phyloP scores from a whole-genome alignment of 2,113 vertebrate species.

The Ophthalmolycus amberensis region DNA sequence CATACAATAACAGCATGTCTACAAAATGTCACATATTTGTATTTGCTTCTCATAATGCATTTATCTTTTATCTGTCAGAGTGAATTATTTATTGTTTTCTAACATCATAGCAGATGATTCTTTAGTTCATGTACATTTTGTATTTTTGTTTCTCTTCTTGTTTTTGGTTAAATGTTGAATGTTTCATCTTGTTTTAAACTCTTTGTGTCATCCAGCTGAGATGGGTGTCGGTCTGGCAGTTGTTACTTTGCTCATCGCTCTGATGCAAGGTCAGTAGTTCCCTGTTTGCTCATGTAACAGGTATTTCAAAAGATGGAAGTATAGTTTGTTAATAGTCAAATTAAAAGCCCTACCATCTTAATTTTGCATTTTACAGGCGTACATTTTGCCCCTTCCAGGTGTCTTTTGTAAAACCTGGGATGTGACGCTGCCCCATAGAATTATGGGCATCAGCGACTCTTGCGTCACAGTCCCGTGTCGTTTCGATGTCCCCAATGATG shows the following conservation, averaged over 20 bases:
- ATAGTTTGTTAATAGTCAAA: neutral
- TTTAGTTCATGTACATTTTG: neutral
- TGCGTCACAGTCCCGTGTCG: constrained; percentile 33
- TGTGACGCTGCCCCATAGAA: neutral
- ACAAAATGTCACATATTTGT: neutral
- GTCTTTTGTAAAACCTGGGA: neutral
- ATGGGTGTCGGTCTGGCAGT: constrained; percentile 20
- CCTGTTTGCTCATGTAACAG: neutral
- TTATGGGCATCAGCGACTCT: neutral
- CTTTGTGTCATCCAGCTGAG: neutral
- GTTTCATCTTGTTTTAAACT: neutral
- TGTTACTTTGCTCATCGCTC: neutral
- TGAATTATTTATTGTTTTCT: neutral
- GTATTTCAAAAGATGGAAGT: neutral
- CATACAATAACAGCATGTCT: neutral
- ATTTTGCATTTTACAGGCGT: neutral
- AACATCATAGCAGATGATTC: neutral
- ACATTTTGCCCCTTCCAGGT: constrained; percentile 1
- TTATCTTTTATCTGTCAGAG: neutral
- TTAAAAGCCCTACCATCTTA: too few relatives aligned
- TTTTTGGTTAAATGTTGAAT: neutral
- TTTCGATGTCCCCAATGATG: neutral
- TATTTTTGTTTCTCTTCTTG: neutral
- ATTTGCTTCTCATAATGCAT: neutral
- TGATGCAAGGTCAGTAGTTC: constrained; percentile 45